Conservation (phyloP, 2,888 invertebrate genomes). For the Anarsia innoxiella region DNA sequence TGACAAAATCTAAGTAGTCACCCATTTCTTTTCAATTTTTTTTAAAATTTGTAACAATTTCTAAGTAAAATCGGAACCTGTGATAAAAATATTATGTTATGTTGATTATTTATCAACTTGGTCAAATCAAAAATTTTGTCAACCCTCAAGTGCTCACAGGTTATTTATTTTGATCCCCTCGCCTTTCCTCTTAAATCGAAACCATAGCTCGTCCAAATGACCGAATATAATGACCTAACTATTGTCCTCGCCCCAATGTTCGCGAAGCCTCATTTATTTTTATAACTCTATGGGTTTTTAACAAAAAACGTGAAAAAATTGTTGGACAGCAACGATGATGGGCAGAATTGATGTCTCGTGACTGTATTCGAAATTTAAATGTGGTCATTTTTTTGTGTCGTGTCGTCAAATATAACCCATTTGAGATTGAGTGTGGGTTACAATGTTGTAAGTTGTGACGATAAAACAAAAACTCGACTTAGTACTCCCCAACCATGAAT, state of each 20-base stretch:
- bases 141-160: conserved; percentile 48
- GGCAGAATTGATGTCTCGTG: conserved; percentile 50
- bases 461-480: background rate
- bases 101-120: conserved; percentile 8
- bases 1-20: background rate
- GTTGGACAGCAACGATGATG: conserved; percentile 46
- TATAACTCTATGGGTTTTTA: conserved; percentile 61
- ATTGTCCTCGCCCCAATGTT: conserved; percentile 67
- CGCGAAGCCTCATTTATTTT: conserved; percentile 67
- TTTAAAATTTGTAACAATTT: no score
- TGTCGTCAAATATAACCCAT: conserved; percentile 21
- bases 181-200: conserved; percentile 39
- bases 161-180: conserved; percentile 46
- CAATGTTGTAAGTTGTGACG: background rate
- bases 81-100: background rate
- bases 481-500: no score
- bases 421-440: conserved; percentile 5
- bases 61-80: no score
- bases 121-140: conserved; percentile 38
- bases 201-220: conserved; percentile 57
- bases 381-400: conserved; percentile 24
- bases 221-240: conserved; percentile 70
- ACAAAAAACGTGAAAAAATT: conserved; percentile 48
- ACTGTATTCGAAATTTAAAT: conserved; percentile 44
- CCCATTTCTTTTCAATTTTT: background rate